A percentile compares a stretch with the other conserved stretches of the same genome.
phyloP scores from a whole-genome alignment of 2,888 invertebrate genomes.

The Sipha maydis region DNA sequence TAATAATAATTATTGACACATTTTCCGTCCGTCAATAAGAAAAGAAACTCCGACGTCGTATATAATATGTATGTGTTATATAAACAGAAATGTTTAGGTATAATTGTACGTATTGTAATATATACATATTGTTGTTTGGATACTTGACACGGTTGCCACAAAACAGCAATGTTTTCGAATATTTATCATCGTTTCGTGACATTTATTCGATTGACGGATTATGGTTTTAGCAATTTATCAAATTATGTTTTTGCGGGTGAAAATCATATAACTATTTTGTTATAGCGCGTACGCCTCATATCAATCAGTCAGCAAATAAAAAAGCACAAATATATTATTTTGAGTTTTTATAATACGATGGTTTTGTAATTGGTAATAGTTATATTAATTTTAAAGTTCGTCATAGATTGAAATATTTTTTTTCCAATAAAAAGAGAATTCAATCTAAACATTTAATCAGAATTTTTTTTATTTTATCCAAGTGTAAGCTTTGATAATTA shows the following conservation, averaged over 20 bases:
- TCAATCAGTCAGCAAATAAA: background rate
- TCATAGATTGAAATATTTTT: no score
- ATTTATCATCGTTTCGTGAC: background rate
- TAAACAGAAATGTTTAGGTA: background rate
- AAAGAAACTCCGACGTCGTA: background rate
- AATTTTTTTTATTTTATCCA: no score
- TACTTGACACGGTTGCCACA: background rate
- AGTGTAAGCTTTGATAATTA: no score
- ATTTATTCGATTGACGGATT: background rate
- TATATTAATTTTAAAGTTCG: no score
- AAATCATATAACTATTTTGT: background rate
- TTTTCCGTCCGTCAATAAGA: background rate
- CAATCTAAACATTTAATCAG: no score
- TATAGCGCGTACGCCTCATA: background rate
- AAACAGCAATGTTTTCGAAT: constrained; percentile 6
- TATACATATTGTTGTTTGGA: background rate
- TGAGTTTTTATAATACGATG: background rate
- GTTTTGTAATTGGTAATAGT: no score
- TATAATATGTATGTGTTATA: background rate
- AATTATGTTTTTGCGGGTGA: background rate
- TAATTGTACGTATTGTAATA: background rate
- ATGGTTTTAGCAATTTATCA: background rate
- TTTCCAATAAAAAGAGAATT: no score
- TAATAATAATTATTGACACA: background rate
- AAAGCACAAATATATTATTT: background rate